Base-by-base conservation (phyloP, 2,797 vertebrate species). In the Synaphobranchus kaupii region DNA sequence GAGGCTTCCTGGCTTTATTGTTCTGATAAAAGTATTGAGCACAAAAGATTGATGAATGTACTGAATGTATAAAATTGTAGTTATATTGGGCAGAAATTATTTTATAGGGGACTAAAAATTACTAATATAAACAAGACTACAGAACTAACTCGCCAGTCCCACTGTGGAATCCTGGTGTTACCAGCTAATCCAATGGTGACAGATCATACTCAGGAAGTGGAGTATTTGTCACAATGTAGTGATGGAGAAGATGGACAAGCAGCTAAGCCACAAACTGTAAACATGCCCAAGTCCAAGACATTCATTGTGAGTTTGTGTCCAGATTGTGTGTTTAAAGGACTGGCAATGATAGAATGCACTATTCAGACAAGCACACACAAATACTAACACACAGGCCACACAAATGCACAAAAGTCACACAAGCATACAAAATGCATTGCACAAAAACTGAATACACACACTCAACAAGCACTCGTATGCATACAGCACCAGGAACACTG, bases 331-430 rank as follows among this genome's bases (percentile, higher is more conserved):
- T 15, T 73, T 73, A 73, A 34, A 34, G 15, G 68, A 73, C 68
- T 28, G 12, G 34, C 28, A 73, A 34, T 4, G n/a, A 31, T 73
- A 34, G 31, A 78, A 44, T 39, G 20, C 34, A 78, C 54, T 17
- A 20, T 39, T 73, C 28, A 20, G 7, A 78, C 31, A 44, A 8
- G 73, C 6, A 3, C 73, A 78, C 13, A 47, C 17, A 39, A 39
- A 39, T 52, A 66, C 25, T 56, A 56, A 34, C 68, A 73, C 60
- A 63, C 60, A 63, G 25, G 7, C 84, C 85, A 83, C 86, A 84
- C 66, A 80, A 25, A 52, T 17, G 85, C 80, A 84, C 58, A 83
- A 60, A 60, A 85, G 25, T 63, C 87, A 86, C 73, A 48, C 17
- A 83, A 28, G 39, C 56, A 34, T n/a, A 54, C 50, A 66, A 8